phyloP scores from a whole-genome alignment of 2,113 vertebrate species.

The Tachycineta bicolor region DNA sequence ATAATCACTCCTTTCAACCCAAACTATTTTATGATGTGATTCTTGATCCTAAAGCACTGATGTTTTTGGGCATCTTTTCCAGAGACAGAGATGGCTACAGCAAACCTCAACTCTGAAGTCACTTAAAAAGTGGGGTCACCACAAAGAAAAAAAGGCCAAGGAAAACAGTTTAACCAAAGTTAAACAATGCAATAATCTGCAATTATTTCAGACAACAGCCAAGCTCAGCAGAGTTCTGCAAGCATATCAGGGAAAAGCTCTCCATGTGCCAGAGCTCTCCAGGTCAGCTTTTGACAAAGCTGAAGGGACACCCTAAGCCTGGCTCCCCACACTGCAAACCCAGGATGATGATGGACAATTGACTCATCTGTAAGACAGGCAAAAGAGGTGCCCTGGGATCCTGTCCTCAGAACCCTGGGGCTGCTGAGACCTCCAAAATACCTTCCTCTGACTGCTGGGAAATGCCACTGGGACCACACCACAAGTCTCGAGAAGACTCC shows the following conservation, averaged over 20 bases:
- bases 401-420: not conserved
- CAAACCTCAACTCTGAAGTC: not conserved
- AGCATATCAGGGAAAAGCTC: not conserved
- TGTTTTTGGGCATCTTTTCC: not conserved
- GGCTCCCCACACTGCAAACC: not conserved
- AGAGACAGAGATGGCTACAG: not conserved
- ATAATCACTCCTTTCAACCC: not conserved
- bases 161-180: not conserved
- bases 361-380: not conserved
- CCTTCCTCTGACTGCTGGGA: not conserved
- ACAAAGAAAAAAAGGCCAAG: not conserved
- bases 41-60: not conserved
- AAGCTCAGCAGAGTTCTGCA: not conserved
- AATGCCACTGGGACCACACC: rapidly evolving
- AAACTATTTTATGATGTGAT: not conserved
- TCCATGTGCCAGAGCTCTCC: not conserved
- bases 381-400: not conserved
- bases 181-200: not conserved
- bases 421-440: not conserved
- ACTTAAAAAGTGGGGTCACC: not conserved
- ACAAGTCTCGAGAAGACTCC: rapidly evolving
- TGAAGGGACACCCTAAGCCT: not conserved
- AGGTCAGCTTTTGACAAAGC: not conserved
- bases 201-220: not conserved
- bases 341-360: not conserved